Evolutionary conservation across 2,113 vertebrate genomes (phyloP), one percentile per base, ranked within the genome.

Genomic region (Tachuris rubrigastra): DNA sequence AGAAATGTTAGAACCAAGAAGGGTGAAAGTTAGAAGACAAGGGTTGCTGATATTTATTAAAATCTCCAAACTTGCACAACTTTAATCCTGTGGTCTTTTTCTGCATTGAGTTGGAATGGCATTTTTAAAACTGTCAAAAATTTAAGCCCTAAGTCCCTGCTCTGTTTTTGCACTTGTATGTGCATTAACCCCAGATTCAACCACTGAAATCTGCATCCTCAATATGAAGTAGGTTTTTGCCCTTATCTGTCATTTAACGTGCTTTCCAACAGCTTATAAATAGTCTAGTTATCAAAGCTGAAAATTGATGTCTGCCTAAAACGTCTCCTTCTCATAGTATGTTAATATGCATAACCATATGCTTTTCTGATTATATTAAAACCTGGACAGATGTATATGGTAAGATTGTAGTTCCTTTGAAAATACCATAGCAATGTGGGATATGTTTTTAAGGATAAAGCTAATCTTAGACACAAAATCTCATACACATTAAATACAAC

Each of bases 341-440:
- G 52, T 78, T 95, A 79, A 72, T 86, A 90, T 88, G 78, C 65
- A 78, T 86, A 94, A 89, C 88, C 77, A 87, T 71, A 85, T 95
- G 87, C 63, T 96, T 96, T 95, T 85, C 81, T 75, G 89, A 88
- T 86, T 78, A 78, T 67, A 83, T 87, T 87, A 81, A 95, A 95
- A 90, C 41, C 24, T 83, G 60, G 74, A 60, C 24, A 93, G 75
- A 95, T 90, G 52, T 53, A 65, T 71, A 41, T 52, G 67, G 65
- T 56, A 85, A 95, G 78, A 47, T 0, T 90, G 30, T 44, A 86
- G 35, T 74, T 91, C n/a, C 52, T 93, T 71, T 91, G 63, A 68
- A 90, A 92, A 87, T 62, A 65, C 41, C 53, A 46, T 42, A 85
- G 37, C n/a, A 66, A 65, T 79, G 17, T 49, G 27, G 58, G 24